Conservation (phyloP, 92 coral and sea anemone genomes). For the Micromussa lordhowensis region DNA sequence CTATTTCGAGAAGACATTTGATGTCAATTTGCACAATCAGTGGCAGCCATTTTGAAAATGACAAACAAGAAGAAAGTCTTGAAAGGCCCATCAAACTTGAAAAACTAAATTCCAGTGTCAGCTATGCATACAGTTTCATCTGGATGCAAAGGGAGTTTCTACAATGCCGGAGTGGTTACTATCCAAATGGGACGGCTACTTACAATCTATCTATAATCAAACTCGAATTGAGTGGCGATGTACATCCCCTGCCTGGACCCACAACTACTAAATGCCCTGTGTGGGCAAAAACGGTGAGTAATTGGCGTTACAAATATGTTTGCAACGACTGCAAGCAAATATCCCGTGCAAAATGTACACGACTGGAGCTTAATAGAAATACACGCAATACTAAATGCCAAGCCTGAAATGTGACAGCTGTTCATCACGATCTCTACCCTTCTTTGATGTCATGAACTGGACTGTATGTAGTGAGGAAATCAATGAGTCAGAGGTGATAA, state of each 20-base stretch:
- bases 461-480: too few relatives aligned
- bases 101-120: not conserved
- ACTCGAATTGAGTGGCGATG: constrained; percentile 7
- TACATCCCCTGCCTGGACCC: constrained; percentile 19
- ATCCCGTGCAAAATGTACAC: too few relatives aligned
- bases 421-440: not conserved
- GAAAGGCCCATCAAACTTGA: too few relatives aligned
- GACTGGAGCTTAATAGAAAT: not conserved
- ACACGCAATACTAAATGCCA: not conserved
- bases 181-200: constrained; percentile 1
- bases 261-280: not conserved
- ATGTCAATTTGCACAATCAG: too few relatives aligned
- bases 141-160: not conserved
- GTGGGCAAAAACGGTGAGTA: not conserved
- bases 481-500: too few relatives aligned
- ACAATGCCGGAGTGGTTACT: not conserved
- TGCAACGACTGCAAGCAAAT: constrained; percentile 2
- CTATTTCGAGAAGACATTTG: too few relatives aligned
- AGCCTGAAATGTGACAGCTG: not conserved
- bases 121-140: not conserved
- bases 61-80: too few relatives aligned
- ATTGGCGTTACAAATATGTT: not conserved
- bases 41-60: too few relatives aligned
- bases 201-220: constrained; percentile 7
- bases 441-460: not conserved